Conservation (phyloP, 23 tunicate species). For the Botrylloides violaceus region DNA sequence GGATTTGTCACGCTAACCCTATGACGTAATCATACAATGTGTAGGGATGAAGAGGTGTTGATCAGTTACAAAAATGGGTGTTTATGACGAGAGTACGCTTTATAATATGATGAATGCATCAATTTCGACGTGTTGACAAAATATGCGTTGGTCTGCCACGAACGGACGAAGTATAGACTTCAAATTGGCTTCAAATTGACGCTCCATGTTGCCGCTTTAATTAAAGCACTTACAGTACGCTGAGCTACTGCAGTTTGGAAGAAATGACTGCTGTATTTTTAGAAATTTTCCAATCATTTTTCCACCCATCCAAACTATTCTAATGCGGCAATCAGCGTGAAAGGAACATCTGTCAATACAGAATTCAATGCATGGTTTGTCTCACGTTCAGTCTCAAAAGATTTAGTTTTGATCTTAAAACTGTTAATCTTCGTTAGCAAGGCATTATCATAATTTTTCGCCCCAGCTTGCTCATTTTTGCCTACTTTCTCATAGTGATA, state of each 20-base stretch:
- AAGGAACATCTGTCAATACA: neutral
- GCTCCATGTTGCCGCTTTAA: neutral
- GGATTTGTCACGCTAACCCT: neutral
- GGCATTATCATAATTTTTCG: neutral
- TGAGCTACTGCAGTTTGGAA: neutral
- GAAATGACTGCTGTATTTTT: neutral
- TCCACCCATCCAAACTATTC: neutral
- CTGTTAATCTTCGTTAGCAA: slow-evolving; percentile 2
- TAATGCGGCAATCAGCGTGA: neutral
- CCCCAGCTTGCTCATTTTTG: too few species aligned
- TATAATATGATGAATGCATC: neutral
- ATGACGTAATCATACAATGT: neutral
- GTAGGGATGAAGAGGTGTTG: too few species aligned
- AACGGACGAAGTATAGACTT: neutral
- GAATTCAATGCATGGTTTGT: neutral
- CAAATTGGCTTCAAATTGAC: neutral
- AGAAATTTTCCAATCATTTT: neutral
- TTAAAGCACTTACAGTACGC: neutral
- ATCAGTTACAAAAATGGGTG: neutral
- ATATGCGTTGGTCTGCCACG: neutral
- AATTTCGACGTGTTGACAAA: neutral
- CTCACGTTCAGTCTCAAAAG: neutral
- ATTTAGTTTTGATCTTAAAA: neutral
- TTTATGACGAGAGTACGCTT: too few species aligned
- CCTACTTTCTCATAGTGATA: too few species aligned